Percentiles rank a stretch among this genome's conserved stretches.
Conservation (phyloP, 2,113 vertebrate genomes). For the Muscicapa adusta region DNA sequence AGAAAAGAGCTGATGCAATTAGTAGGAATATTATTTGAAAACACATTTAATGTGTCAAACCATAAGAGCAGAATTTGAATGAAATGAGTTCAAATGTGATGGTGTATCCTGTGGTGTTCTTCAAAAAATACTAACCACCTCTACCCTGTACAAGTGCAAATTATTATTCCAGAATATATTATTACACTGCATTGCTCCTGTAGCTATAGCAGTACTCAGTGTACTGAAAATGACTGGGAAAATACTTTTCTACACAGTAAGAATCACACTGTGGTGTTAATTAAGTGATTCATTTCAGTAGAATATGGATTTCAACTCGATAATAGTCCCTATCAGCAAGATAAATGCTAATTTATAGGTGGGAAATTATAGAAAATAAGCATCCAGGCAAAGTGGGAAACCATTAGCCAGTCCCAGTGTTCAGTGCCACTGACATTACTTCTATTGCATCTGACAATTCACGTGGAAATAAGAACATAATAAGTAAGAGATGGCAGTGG, state of each 20-base stretch:
- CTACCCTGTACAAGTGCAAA: background rate
- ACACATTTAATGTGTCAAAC: background rate
- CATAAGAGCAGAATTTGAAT: background rate
- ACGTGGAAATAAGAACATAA: background rate
- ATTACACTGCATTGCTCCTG: constrained; percentile 3
- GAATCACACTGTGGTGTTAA: background rate
- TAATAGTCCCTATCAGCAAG: constrained; percentile 43
- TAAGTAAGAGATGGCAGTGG: background rate
- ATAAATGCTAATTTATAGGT: constrained; percentile 43
- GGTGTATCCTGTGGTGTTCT: background rate
- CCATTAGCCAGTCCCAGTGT: background rate
- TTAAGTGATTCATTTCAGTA: constrained; percentile 53
- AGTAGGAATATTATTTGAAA: background rate
- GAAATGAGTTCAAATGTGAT: background rate
- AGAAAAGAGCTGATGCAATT: background rate
- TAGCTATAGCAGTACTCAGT: background rate
- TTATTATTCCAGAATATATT: constrained; percentile 12
- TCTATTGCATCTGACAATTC: background rate
- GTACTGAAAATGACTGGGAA: constrained; percentile 22
- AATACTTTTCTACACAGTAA: constrained; percentile 9
- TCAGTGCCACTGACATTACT: background rate
- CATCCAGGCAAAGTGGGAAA: constrained; percentile 4
- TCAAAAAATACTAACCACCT: constrained; percentile 20
- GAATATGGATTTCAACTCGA: constrained; percentile 34
- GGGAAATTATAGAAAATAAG: constrained; percentile 46